phyloP scores from a whole-genome alignment of 2,888 invertebrate genomes.

The Meiosimyza decipiens region DNA sequence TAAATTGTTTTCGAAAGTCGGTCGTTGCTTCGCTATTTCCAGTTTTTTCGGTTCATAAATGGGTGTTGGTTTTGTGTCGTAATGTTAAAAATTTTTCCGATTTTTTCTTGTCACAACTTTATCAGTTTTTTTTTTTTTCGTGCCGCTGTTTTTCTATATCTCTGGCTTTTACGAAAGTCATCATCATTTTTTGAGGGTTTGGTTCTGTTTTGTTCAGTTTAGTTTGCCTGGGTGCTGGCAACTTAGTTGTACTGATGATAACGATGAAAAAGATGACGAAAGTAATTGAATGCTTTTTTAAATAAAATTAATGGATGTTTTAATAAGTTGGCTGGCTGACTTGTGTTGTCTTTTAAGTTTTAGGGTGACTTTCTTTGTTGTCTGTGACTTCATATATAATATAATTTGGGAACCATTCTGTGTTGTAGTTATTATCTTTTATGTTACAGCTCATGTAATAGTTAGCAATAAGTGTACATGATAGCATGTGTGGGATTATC shows the following conservation, averaged over 20 bases:
- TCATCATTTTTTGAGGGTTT: too few relatives aligned
- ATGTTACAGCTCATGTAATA: too few relatives aligned
- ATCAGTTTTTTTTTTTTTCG: neutral
- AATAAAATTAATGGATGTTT: conserved; percentile 62
- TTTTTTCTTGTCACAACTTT: conserved; percentile 2
- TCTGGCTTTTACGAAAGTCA: too few relatives aligned
- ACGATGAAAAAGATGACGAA: conserved; percentile 51
- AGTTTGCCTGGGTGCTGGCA: neutral
- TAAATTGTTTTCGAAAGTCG: conserved; percentile 25
- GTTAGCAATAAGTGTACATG: too few relatives aligned
- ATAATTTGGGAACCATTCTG: too few relatives aligned
- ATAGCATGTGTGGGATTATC: too few relatives aligned
- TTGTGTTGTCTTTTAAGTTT: neutral
- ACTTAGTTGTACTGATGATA: conserved; percentile 43
- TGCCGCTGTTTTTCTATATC: neutral
- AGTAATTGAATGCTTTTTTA: conserved; percentile 59
- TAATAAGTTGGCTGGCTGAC: conserved; percentile 58
- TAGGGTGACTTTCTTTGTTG: too few relatives aligned
- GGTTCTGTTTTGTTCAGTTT: neutral
- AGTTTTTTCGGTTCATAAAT: conserved; percentile 4
- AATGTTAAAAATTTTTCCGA: conserved; percentile 1
- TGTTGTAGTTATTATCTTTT: too few relatives aligned
- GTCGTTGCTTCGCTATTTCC: too few relatives aligned
- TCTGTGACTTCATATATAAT: too few relatives aligned
- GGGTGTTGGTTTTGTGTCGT: conserved; percentile 22